phyloP scores from a whole-genome alignment of 2,888 invertebrate species.

The Dorcus hopei region DNA sequence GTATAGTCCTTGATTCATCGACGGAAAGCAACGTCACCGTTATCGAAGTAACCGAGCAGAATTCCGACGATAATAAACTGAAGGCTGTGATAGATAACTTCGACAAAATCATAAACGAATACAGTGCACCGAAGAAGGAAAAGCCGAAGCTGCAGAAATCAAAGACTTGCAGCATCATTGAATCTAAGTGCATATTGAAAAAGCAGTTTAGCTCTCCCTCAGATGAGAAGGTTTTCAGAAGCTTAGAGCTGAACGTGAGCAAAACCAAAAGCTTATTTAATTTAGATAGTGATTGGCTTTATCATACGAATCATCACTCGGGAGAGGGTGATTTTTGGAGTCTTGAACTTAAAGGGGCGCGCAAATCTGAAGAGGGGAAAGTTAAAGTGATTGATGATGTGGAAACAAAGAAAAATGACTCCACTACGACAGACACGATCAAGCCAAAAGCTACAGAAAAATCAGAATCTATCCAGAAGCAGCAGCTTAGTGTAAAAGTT shows the following conservation, averaged over 20 bases:
- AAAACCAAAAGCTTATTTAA: conserved; percentile 58
- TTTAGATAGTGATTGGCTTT: conserved; percentile 48
- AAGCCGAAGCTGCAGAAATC: conserved; percentile 65
- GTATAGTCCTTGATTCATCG: conserved; percentile 29
- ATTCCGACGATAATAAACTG: conserved; percentile 43
- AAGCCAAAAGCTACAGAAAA: neutral
- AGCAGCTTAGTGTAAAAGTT: too few relatives aligned
- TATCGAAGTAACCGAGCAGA: conserved; percentile 36
- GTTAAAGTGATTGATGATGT: neutral
- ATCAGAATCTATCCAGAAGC: too few relatives aligned
- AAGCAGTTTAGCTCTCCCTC: conserved; percentile 41
- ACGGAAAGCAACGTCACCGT: conserved; percentile 55
- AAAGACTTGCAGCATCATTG: conserved; percentile 68
- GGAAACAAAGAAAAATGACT: neutral
- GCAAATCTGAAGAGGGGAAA: conserved; percentile 14
- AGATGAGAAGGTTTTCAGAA: conserved; percentile 1
- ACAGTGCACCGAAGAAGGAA: conserved; percentile 33
- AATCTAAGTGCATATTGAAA: conserved; percentile 65
- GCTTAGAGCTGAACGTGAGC: conserved; percentile 3
- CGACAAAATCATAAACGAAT: conserved; percentile 55
- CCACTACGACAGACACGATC: neutral
- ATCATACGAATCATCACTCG: conserved; percentile 29
- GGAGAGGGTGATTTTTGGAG: neutral
- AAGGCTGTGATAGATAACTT: conserved; percentile 54
- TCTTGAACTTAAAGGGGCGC: conserved; percentile 6